Evolutionary conservation across 2,797 vertebrate genomes (phyloP).

Genomic region (Protonibea diacanthus): DNA sequence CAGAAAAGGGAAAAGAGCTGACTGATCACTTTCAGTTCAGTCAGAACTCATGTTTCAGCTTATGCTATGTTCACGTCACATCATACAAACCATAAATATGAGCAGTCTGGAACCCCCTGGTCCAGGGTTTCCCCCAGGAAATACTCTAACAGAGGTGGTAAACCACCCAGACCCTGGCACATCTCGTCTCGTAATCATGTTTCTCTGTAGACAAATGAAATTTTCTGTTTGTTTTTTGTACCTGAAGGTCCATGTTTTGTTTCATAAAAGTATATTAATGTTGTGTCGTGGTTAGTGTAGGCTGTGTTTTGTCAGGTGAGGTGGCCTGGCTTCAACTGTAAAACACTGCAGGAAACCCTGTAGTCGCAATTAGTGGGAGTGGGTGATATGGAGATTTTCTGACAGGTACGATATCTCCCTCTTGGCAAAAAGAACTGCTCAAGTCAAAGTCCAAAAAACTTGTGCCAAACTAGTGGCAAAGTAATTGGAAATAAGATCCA

Average conservation of each 20-base stretch:
- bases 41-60: constrained; percentile 10
- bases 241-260: constrained; percentile 2
- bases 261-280: background rate
- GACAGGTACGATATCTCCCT: constrained; percentile 1
- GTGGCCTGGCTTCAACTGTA: background rate
- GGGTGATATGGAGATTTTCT: background rate
- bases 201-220: background rate
- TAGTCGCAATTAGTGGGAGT: background rate
- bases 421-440: background rate
- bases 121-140: constrained; percentile 27
- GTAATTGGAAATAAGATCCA: constrained; percentile 3
- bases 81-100: constrained; percentile 21
- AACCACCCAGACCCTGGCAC: background rate
- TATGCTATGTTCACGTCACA: constrained; percentile 11
- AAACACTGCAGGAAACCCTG: background rate
- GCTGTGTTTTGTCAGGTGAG: constrained; percentile 2
- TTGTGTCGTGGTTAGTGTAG: background rate
- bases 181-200: background rate
- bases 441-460: background rate
- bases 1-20: constrained; percentile 1
- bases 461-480: background rate
- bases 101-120: background rate
- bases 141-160: background rate
- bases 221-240: background rate
- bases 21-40: constrained; percentile 29